Evolutionary conservation across 2,113 vertebrate species (phyloP).

Genomic region (Eonycteris spelaea): DNA sequence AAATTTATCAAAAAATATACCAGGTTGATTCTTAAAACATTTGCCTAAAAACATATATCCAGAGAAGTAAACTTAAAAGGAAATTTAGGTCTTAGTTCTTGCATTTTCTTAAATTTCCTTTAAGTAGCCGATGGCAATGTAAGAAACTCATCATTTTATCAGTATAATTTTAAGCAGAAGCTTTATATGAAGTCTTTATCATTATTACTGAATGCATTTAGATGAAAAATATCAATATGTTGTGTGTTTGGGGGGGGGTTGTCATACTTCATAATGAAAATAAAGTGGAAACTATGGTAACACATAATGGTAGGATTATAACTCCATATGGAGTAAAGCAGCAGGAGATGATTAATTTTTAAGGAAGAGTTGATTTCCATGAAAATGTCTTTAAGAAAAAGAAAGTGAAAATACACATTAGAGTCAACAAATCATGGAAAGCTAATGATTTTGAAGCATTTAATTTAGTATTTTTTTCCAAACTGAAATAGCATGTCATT

Average conservation of each 20-base stretch:
- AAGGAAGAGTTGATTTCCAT: conserved; percentile 41
- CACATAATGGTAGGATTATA: background rate
- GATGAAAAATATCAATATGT: background rate
- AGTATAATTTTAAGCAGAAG: background rate
- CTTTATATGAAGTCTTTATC: background rate
- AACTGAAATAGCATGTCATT: background rate
- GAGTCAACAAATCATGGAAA: conserved; percentile 2
- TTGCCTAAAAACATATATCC: background rate
- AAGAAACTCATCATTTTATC: conserved; percentile 21
- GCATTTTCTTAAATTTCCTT: conserved; percentile 20
- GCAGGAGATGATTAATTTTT: conserved; percentile 53
- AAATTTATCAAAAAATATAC: background rate
- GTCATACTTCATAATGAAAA: background rate
- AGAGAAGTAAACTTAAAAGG: background rate
- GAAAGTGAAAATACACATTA: background rate
- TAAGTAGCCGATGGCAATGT: background rate
- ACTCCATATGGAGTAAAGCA: background rate
- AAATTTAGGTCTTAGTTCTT: background rate
- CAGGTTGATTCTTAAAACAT: background rate
- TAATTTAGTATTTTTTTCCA: background rate
- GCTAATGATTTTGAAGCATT: background rate
- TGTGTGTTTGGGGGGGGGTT: background rate
- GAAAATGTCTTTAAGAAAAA: conserved; percentile 49
- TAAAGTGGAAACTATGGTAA: conserved; percentile 37
- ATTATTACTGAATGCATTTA: conserved; percentile 37